Evolutionary conservation across 2,888 invertebrate species (phyloP), one percentile per base, ranked within the genome.

Genomic region (Hylaea fasciaria): DNA sequence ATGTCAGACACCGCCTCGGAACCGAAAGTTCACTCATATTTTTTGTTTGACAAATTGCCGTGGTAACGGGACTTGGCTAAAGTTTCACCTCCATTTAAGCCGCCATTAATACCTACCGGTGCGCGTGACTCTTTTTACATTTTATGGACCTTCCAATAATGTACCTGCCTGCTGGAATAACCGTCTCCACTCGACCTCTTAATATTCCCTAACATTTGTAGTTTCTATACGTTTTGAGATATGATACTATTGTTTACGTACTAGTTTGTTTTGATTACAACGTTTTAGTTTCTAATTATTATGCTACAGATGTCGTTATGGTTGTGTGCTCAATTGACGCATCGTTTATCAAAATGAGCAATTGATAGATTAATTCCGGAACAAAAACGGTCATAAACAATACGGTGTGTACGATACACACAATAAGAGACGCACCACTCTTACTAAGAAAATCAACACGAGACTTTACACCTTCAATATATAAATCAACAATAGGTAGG

Each of bases 41-140:
- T 91, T 91, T 88, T 87, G 84, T 89, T 88, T 91, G 89, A 91
- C 89, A 90, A 91, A 91, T 89, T 86, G 86, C 82, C 80, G 78
- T 81, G 82, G 87, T 87, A 89, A 91, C 85, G 86, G 85, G 84
- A 87, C 87, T 89, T 89, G 78, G 84, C 81, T 78, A 82, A 86
- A 89, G 86, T 90, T 90, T 86, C 82, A 89, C 89, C 87, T 87
- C 87, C 85, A 87, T 89, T 90, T 83, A 84, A 85, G 82, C 81
- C 77, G 75, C 84, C 83, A 83, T 84, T 85, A 86, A 87, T 86
- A 85, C 83, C 81, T 81, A 76, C 78, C 76, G 80, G 76, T 76
- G 78, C 77, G 77, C 78, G 78, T 76, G 77, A 77, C 79, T 74
- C 77, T 80, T 79, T 81, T 80, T 76, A 76, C 78, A 73, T 77